Conservation (phyloP, 2,888 invertebrate genomes). For the Pyrochroa serraticornis region DNA sequence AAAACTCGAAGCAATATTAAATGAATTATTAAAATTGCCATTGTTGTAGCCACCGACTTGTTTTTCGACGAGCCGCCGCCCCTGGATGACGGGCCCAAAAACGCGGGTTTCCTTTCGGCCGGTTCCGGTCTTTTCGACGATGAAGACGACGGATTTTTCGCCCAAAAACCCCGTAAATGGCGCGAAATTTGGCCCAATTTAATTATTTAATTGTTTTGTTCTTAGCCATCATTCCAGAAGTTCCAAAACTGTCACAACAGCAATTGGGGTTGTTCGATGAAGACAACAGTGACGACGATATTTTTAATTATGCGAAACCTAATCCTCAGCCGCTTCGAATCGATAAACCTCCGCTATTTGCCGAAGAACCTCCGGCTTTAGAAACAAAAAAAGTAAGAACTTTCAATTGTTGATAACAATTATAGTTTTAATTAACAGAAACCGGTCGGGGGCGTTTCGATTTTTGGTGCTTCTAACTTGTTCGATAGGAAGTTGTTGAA, state of each 20-base stretch:
- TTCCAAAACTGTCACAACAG: conserved; percentile 30
- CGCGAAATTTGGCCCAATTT: too few species aligned
- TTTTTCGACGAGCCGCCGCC: conserved; percentile 66
- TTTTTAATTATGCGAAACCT: conserved; percentile 35
- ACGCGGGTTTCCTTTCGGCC: conserved; percentile 49
- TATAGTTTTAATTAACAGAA: conserved; percentile 58
- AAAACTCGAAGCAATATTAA: too few species aligned
- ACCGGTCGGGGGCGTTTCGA: conserved; percentile 66
- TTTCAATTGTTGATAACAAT: conserved; percentile 15
- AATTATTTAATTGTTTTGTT: not conserved
- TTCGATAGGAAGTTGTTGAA: conserved; percentile 38
- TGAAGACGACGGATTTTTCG: conserved; percentile 44
- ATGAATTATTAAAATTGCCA: too few species aligned
- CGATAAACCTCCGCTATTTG: conserved; percentile 44
- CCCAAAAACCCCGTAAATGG: conserved; percentile 3
- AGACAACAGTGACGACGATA: conserved; percentile 47
- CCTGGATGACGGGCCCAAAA: conserved; percentile 49
- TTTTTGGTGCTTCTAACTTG: conserved; percentile 59
- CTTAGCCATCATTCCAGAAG: not conserved
- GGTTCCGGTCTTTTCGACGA: conserved; percentile 54
- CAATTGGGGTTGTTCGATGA: conserved; percentile 48
- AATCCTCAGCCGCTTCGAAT: conserved; percentile 36
- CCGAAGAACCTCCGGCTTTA: conserved; percentile 50
- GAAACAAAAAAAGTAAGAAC: conserved; percentile 38
- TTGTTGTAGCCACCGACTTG: conserved; percentile 55